Evolutionary conservation across 2,113 vertebrate genomes (phyloP).

Genomic region (Muntiacus reevesi): DNA sequence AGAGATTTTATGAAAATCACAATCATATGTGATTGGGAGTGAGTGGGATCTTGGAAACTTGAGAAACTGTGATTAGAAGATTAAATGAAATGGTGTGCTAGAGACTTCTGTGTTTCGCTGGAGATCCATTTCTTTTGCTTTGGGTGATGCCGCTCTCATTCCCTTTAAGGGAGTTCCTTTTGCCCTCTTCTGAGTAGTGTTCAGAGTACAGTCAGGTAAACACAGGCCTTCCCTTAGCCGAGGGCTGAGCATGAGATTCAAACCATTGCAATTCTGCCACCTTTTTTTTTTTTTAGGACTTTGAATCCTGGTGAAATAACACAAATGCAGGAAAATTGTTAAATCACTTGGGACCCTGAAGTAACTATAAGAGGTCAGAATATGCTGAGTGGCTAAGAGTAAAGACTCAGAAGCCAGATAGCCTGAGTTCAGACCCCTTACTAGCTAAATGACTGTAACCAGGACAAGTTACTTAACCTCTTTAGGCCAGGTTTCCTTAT

Average conservation of each 20-base stretch:
- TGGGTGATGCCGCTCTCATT: background rate
- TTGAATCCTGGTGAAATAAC: background rate
- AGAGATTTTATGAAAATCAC: conserved; percentile 3
- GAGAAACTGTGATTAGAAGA: background rate
- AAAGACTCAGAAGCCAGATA: background rate
- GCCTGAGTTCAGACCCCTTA: background rate
- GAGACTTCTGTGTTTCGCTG: background rate
- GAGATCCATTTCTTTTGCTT: background rate
- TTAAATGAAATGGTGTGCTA: background rate
- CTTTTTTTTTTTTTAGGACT: background rate
- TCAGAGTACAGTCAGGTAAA: background rate
- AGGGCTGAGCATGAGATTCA: background rate
- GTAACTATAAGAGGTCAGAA: background rate
- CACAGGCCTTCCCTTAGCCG: background rate
- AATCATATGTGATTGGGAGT: background rate
- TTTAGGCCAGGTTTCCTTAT: background rate
- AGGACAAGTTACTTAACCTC: background rate
- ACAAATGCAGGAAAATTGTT: background rate
- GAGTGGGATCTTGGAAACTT: background rate
- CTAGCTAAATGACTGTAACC: background rate
- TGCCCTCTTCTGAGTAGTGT: background rate
- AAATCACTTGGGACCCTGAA: background rate
- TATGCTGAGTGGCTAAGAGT: background rate
- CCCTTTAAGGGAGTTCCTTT: background rate
- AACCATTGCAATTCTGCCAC: background rate